These are phyloP conservation scores for Lapara coniferarum DNA, from an alignment of 2,888 invertebrate genomes.

Conservation along the genomic window DNA sequence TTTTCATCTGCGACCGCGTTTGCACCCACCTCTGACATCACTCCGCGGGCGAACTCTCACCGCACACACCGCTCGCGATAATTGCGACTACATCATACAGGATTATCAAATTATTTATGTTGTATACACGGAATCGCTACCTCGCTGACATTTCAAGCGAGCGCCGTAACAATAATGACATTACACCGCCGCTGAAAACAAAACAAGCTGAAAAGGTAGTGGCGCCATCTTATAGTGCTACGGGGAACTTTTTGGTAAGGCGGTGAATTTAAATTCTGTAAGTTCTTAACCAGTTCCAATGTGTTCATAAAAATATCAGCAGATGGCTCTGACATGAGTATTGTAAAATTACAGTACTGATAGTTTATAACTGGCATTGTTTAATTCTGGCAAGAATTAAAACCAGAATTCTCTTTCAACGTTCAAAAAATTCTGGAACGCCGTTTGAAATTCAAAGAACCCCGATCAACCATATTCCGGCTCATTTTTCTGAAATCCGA, in stretches of 20 bases:
- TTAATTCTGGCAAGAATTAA: background rate
- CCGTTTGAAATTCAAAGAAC: slow-evolving; percentile 43
- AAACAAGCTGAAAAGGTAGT: slow-evolving; percentile 63
- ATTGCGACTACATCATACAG: slow-evolving; percentile 80
- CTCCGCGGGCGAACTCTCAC: slow-evolving; percentile 67
- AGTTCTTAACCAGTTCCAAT: background rate
- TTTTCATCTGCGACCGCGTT: slow-evolving; percentile 56
- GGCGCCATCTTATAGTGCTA: slow-evolving; percentile 53
- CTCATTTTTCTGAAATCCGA: slow-evolving; percentile 65
- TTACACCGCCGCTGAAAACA: slow-evolving; percentile 73
- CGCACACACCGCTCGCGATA: slow-evolving; percentile 65
- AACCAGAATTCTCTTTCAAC: slow-evolving; percentile 26
- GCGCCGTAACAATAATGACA: slow-evolving; percentile 80
- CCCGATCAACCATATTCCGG: slow-evolving; percentile 29
- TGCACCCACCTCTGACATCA: slow-evolving; percentile 72
- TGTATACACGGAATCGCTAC: slow-evolving; percentile 63
- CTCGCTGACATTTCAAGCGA: slow-evolving; percentile 75
- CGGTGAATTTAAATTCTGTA: background rate
- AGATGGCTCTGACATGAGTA: slow-evolving; percentile 22
- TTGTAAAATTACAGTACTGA: background rate
- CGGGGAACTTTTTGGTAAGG: slow-evolving; percentile 40
- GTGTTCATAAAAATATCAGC: background rate
- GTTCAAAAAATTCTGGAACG: slow-evolving; percentile 53
- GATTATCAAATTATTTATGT: slow-evolving; percentile 67
- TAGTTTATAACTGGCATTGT: slow-evolving; percentile 13